Conservation (phyloP, 1,140 invertebrate genomes). For the Drosophila ohnishii region DNA sequence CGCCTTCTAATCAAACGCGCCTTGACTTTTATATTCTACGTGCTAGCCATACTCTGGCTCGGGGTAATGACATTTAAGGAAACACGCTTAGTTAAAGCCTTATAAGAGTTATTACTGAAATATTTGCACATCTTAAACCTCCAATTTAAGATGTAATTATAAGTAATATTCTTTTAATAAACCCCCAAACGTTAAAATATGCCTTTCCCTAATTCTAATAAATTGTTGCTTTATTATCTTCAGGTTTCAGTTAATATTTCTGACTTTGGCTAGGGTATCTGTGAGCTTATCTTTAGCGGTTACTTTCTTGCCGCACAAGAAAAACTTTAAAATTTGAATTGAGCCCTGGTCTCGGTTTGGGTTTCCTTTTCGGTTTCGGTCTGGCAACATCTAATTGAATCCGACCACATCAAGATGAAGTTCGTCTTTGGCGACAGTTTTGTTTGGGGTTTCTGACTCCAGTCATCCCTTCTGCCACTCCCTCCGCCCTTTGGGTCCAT, state of each 20-base stretch:
- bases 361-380: conserved; percentile 59
- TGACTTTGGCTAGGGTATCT: neutral
- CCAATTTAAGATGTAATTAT: neutral
- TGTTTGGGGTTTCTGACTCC: conserved; percentile 51
- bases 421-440: conserved; percentile 75
- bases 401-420: conserved; percentile 75
- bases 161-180: neutral
- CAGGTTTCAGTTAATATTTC: too few species aligned
- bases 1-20: conserved; percentile 62
- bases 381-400: conserved; percentile 73
- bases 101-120: too few species aligned
- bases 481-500: conserved; percentile 23
- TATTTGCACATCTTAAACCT: too few species aligned
- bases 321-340: conserved; percentile 56
- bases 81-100: neutral
- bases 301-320: conserved; percentile 13
- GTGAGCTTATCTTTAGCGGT: neutral
- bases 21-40: conserved; percentile 31
- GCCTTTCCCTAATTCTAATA: neutral
- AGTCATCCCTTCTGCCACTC: conserved; percentile 4
- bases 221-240: neutral
- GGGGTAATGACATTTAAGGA: neutral
- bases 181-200: too few species aligned
- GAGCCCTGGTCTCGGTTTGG: conserved; percentile 35
- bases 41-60: neutral